Percentiles rank a stretch among this genome's conserved stretches.
Evolutionary conservation across 2,113 vertebrate species (phyloP).

Genomic region (Silurus glanis): DNA sequence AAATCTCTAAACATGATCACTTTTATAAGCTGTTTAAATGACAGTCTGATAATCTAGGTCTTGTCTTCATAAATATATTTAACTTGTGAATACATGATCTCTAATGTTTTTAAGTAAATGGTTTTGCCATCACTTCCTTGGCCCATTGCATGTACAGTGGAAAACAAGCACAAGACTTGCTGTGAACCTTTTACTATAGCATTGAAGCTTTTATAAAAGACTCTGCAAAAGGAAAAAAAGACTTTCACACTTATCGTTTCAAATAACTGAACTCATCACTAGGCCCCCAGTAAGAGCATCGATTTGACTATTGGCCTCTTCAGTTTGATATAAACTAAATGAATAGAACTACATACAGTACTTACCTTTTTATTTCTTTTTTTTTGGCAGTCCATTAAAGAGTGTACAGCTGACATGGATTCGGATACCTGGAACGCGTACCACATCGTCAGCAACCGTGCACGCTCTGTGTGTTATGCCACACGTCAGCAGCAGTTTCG

Average conservation of each 20-base stretch:
- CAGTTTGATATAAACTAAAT: background rate
- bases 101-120: too few species aligned
- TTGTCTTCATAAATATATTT: background rate
- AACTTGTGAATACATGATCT: background rate
- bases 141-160: background rate
- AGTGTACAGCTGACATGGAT: constrained; percentile 79
- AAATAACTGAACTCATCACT: background rate
- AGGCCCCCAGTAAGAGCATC: background rate
- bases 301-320: too few species aligned
- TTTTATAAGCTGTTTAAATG: background rate
- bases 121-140: background rate
- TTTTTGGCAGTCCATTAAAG: constrained; percentile 68
- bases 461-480: constrained; percentile 77
- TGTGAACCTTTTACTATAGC: background rate
- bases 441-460: constrained; percentile 82
- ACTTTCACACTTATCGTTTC: background rate
- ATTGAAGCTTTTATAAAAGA: background rate
- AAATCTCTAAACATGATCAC: background rate
- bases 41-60: background rate
- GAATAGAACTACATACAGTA: background rate
- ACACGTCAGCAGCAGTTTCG: constrained; percentile 79
- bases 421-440: constrained; percentile 81
- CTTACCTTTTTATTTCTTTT: background rate
- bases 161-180: background rate
- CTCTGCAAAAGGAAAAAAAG: background rate